Base-by-base conservation (phyloP, 2,113 vertebrate genomes). In the Ptilonorhynchus violaceus region DNA sequence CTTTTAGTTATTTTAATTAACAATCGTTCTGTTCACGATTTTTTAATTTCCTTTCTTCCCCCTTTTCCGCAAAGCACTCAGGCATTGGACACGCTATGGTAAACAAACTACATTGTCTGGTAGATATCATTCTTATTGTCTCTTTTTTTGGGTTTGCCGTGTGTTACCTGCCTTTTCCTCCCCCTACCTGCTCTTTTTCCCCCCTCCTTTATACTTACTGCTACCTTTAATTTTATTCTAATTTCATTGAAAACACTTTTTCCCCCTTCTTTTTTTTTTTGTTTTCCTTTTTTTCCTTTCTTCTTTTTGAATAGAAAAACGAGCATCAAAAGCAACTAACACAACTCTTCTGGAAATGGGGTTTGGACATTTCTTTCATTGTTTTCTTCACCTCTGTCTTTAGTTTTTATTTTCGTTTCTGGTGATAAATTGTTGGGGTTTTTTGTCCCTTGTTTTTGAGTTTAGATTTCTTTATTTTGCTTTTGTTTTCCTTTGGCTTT, bases 71-170 rank as follows among this genome's bases (percentile, higher is more conserved):
- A 99, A 99, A 99, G 99, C 99, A 99, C 99, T 99, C 99, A 99
- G 99, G 99, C 99, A 99, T 99, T 99, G 99, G 99, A 99, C 99
- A 99, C 99, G 99, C 99, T 99, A 99, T 99, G 99, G 99, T 99
- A 99, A 99, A 99, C 99, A 99, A 99, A 99, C 99, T 99, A 99
- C 99, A 99, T 99, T 99, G 99, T 99, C 99, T 99, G 99, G 99
- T 99, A 99, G 99, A 99, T 99, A 99, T 99, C 99, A 99, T 99
- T 99, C 99, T 99, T 99, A 99, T 99, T 99, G 99, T 99, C 99
- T 98, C 98, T 99, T 99, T 98, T 99, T 99, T 99, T 99, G 99
- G 99, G 99, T 99, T 99, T 99, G 99, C 99, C 99, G 99, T 99
- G 99, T 99, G 99, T 99, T 98, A 98, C 98, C 99, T 98, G 97